These are phyloP conservation scores for Acanthisitta chloris DNA, from an alignment of 2,113 vertebrate genomes.

Conservation along the genomic window DNA sequence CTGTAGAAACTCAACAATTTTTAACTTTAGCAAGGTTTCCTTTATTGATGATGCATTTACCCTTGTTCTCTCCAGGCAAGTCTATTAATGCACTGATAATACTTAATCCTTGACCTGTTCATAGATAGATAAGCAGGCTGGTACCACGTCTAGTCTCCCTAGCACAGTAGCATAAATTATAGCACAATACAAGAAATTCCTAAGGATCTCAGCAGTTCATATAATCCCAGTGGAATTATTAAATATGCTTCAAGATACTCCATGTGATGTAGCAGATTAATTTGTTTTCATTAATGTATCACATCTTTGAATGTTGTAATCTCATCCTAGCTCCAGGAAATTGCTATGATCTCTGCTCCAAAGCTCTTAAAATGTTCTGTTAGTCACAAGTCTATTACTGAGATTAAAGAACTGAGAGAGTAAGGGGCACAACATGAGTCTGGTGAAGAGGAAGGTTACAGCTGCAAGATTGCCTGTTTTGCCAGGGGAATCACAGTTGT, in stretches of 20 bases:
- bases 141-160: background rate
- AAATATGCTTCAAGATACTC: slow-evolving; percentile 1
- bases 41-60: background rate
- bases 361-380: background rate
- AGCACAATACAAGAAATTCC: background rate
- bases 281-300: slow-evolving; percentile 15
- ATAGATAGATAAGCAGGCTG: background rate
- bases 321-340: slow-evolving; percentile 6
- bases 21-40: background rate
- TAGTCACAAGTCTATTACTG: background rate
- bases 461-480: background rate
- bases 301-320: background rate
- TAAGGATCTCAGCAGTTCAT: background rate
- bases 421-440: background rate
- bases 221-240: slow-evolving; percentile 11
- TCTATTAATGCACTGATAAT: background rate
- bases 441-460: background rate
- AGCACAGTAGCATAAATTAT: background rate
- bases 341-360: background rate
- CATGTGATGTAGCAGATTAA: background rate
- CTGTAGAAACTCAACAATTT: background rate
- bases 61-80: background rate
- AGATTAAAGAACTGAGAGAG: background rate
- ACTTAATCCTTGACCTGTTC: slow-evolving; percentile 18
- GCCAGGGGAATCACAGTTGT: background rate